Base-by-base conservation (phyloP, 2,113 vertebrate genomes). In the Drymodes brunneopygia region DNA sequence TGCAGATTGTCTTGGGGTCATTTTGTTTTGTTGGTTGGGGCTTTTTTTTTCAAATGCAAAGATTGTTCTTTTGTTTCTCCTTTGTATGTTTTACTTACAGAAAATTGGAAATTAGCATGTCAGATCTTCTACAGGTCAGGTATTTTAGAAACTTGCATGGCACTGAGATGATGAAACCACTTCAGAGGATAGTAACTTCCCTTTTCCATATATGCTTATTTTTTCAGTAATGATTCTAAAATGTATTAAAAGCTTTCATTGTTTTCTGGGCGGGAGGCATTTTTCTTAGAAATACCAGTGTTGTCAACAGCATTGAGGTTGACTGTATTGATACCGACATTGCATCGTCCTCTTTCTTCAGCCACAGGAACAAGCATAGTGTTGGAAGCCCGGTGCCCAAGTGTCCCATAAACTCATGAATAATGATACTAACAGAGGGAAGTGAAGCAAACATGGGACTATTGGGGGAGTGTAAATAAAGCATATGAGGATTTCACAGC, bases 401-500 rank as follows among this genome's bases (percentile, higher is more conserved):
- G 50, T 88, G 90, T 90, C 58, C 78, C 33, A 61, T 88, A 50
- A 82, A 53, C 40, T 96, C 22, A 61, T 65, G 66, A 89, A 36
- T 91, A 78, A 91, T 71, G 60, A 54, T 66, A 35, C 28, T 86
- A 80, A 65, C 79, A 82, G 69, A 71, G 45, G 35, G 81, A 93
- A 64, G 36, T 38, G 31, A 92, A 81, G 78, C 79, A 90, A 93
- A 57, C n/a, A 31, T 3, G 13, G 45, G 62, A 35, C 50, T 77
- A 33, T 50, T 74, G 12, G 38, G 75, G 51, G 77, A 65, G 31
- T 86, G 60, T 69, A 92, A 89, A 86, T 91, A 90, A 86, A 88
- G 40, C 38, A 48, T 27, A 40, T 38, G 45, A 88, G 74, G 71
- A 72, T 94, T 91, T 95, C 54, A 69, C 33, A 87, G 36, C 48